Percentiles rank a stretch among this genome's conserved stretches.
These are phyloP conservation scores for Epizoanthus scotinus DNA, from an alignment of 92 coral and sea anemone genomes.

Conservation along the genomic window DNA sequence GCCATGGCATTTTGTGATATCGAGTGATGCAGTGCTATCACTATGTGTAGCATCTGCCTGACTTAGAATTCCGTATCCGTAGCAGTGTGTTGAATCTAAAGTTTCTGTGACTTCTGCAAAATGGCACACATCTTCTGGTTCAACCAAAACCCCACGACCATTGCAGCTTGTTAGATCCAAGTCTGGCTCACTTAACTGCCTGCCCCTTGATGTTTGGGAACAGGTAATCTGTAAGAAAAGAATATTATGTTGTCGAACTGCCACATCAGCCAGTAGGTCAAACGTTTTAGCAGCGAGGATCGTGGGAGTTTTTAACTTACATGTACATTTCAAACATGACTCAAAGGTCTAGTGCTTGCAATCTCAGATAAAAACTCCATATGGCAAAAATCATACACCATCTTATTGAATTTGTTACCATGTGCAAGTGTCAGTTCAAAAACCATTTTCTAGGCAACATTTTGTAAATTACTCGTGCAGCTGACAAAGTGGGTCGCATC, in stretches of 20 bases:
- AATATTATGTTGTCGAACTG: not conserved
- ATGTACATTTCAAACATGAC: too few relatives aligned
- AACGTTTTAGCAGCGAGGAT: too few relatives aligned
- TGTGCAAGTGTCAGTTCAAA: too few relatives aligned
- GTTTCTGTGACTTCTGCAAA: not conserved
- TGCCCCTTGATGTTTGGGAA: not conserved
- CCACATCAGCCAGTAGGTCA: too few relatives aligned
- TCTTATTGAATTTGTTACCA: too few relatives aligned
- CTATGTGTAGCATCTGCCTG: not conserved
- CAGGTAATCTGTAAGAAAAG: conserved; percentile 5
- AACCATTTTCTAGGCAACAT: too few relatives aligned
- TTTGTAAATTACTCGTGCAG: too few relatives aligned
- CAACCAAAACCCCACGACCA: conserved; percentile 47
- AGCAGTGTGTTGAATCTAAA: conserved; percentile 23
- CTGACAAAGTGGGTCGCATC: too few relatives aligned
- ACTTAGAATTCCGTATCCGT: conserved; percentile 26
- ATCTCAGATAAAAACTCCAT: too few relatives aligned
- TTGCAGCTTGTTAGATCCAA: conserved; percentile 43
- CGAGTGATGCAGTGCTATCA: not conserved
- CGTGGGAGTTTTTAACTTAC: too few relatives aligned
- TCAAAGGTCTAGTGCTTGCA: too few relatives aligned
- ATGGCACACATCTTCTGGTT: not conserved
- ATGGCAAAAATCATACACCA: too few relatives aligned
- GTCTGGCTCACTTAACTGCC: conserved; percentile 13
- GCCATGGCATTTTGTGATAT: conserved; percentile 31